Conservation (phyloP, 2,888 invertebrate genomes). For the Drosophila lacicola region DNA sequence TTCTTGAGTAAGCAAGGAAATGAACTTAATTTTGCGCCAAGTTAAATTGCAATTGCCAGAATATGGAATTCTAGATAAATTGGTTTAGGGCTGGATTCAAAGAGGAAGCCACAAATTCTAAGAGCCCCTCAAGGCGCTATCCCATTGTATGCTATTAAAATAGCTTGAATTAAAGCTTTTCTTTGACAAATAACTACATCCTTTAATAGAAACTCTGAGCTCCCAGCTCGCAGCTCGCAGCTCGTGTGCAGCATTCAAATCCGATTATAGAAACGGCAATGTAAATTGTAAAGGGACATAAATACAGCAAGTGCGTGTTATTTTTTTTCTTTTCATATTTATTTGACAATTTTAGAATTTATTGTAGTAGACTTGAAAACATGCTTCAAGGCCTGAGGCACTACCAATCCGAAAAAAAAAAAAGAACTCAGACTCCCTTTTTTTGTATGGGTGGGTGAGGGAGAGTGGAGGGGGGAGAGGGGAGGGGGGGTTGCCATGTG, state of each 20-base stretch:
- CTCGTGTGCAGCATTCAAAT: constrained; percentile 48
- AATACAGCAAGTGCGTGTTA: constrained; percentile 34
- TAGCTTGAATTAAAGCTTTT: not conserved
- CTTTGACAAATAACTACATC: constrained; percentile 2
- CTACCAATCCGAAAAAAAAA: not conserved
- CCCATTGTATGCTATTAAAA: no score
- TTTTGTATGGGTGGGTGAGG: not conserved
- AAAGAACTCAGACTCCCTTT: constrained; percentile 2
- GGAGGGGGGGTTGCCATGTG: constrained; percentile 25
- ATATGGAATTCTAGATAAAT: no score
- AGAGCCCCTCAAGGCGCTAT: no score
- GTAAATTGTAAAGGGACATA: constrained; percentile 39
- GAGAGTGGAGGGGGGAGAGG: not conserved
- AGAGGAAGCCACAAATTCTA: no score
- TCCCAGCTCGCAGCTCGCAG: not conserved
- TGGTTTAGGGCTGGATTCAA: no score
- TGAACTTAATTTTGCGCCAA: no score
- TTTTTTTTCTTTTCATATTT: constrained; percentile 42
- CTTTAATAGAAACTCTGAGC: constrained; percentile 1
- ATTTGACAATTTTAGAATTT: constrained; percentile 74
- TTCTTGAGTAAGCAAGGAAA: no score
- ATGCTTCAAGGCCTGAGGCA: constrained; percentile 28
- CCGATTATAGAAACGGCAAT: constrained; percentile 61
- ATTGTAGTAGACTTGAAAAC: constrained; percentile 47
- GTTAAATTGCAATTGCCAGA: no score